These are phyloP conservation scores for Platynereis dumerilii DNA, from an alignment of 2,888 invertebrate genomes.

Conservation along the genomic window DNA sequence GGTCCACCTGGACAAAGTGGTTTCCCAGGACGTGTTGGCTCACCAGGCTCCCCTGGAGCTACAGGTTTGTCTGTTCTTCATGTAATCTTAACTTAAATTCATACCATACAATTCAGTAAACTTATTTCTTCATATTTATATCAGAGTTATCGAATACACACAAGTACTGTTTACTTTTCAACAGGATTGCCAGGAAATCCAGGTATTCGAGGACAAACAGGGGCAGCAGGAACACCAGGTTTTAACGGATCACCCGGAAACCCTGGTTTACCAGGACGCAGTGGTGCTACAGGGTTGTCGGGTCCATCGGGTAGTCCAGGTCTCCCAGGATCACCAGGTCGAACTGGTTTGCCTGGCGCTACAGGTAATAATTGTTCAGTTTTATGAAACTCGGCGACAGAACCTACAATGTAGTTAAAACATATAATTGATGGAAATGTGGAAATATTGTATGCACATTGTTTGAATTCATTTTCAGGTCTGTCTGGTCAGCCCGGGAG, in stretches of 20 bases:
- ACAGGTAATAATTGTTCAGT: conserved; percentile 12
- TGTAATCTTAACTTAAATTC: too few relatives aligned
- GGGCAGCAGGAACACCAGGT: background rate
- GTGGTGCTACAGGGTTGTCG: conserved; percentile 22
- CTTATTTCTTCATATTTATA: too few relatives aligned
- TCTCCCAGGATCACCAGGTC: conserved; percentile 10
- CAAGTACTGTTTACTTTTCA: too few relatives aligned
- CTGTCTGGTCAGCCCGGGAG: conserved; percentile 13
- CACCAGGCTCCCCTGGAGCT: conserved; percentile 15
- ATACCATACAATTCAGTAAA: too few relatives aligned
- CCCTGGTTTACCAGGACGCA: conserved; percentile 13
- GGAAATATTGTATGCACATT: too few relatives aligned
- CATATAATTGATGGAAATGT: too few relatives aligned
- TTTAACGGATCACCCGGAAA: background rate
- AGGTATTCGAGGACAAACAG: conserved; percentile 18
- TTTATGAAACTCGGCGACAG: background rate
- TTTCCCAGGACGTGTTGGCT: background rate
- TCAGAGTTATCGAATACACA: too few relatives aligned
- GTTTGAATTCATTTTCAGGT: too few relatives aligned
- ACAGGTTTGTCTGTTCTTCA: conserved; percentile 12
- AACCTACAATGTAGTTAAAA: too few relatives aligned
- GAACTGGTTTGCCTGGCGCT: conserved; percentile 16
- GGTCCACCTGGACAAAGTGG: background rate
- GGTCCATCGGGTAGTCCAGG: conserved; percentile 17
- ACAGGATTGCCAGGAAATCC: background rate